These are phyloP conservation scores for Philantomba maxwellii DNA, from an alignment of 2,113 vertebrate genomes.

Conservation along the genomic window DNA sequence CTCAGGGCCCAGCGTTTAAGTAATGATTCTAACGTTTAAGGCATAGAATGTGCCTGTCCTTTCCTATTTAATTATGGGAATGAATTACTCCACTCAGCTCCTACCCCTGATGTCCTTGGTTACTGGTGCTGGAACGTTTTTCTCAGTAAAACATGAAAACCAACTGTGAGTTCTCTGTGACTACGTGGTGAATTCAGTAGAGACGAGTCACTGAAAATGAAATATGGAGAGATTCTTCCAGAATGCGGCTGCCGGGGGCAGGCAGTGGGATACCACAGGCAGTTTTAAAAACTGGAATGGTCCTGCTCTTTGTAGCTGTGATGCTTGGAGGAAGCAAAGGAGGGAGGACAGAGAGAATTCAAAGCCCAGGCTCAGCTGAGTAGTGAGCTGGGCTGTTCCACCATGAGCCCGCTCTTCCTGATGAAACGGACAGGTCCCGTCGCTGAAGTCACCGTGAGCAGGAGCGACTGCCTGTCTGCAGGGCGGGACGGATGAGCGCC, in stretches of 20 bases:
- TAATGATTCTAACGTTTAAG: background rate
- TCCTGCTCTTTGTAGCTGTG: background rate
- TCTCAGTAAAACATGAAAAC: background rate
- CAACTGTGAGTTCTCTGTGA: background rate
- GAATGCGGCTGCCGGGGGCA: rapidly evolving
- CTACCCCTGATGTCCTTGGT: background rate
- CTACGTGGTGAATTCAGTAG: background rate
- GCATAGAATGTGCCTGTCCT: background rate
- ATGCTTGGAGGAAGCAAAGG: background rate
- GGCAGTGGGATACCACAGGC: background rate
- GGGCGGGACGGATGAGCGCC: rapidly evolving
- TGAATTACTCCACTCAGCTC: background rate
- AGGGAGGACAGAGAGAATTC: background rate
- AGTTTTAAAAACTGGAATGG: background rate
- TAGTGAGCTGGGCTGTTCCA: background rate
- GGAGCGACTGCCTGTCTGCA: background rate
- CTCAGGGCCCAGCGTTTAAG: background rate
- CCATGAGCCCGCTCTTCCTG: background rate
- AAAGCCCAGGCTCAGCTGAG: no score
- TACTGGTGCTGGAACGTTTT: background rate
- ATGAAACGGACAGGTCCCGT: background rate
- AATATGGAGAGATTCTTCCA: background rate
- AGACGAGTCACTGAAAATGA: background rate
- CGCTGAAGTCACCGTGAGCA: background rate
- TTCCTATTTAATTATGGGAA: background rate